phyloP scores from a whole-genome alignment of 2,888 invertebrate genomes.

The Dasysyrphus tricinctus region DNA sequence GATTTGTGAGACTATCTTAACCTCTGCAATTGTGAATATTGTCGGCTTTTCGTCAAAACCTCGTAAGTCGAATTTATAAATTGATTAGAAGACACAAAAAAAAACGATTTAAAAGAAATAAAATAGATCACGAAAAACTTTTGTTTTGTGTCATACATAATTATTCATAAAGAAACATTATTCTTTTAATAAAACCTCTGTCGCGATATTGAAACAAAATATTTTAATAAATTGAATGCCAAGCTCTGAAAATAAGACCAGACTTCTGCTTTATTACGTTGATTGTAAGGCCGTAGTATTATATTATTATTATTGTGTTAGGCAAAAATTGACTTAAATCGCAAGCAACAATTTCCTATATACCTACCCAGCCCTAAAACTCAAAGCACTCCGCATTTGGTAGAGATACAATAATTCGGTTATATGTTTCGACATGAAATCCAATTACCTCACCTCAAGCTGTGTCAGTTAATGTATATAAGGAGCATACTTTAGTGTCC shows the following conservation, averaged over 20 bases:
- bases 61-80: too few species aligned
- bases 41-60: too few species aligned
- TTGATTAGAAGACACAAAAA: too few species aligned
- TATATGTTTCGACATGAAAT: constrained; percentile 32
- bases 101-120: too few species aligned
- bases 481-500: constrained; percentile 6
- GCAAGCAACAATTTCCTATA: background rate
- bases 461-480: constrained; percentile 25
- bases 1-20: too few species aligned
- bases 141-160: too few species aligned
- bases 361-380: background rate
- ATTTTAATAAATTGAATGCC: constrained; percentile 1
- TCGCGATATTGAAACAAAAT: background rate
- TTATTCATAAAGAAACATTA: too few species aligned
- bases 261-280: background rate
- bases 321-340: constrained; percentile 9
- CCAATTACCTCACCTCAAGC: constrained; percentile 42
- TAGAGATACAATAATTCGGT: background rate
- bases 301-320: background rate
- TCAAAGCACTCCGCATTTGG: background rate
- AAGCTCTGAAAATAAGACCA: background rate
- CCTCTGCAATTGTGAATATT: too few species aligned
- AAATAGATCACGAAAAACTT: too few species aligned
- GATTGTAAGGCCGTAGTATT: background rate
- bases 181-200: too few species aligned